A percentile compares a stretch with the other conserved stretches of the same genome.
phyloP scores from a whole-genome alignment of 2,113 vertebrate species.

The Callipepla squamata region DNA sequence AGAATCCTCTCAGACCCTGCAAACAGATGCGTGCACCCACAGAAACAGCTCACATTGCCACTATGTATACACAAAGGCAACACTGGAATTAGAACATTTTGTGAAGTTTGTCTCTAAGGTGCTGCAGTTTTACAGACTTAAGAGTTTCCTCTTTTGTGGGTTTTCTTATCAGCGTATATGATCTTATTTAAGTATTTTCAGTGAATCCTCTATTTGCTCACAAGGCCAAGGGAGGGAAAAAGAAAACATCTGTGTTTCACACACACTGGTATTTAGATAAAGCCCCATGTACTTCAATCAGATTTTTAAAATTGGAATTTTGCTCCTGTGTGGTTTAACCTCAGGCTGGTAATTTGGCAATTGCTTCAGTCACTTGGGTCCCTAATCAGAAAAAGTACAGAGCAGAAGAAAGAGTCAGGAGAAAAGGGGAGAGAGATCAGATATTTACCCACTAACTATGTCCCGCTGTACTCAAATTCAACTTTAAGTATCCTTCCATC shows the following conservation, averaged over 20 bases:
- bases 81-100: background rate
- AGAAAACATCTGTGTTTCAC: background rate
- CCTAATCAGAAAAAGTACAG: slow-evolving; percentile 11
- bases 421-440: background rate
- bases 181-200: slow-evolving; percentile 8
- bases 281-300: slow-evolving; percentile 6
- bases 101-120: background rate
- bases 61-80: no score
- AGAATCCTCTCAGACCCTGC: background rate
- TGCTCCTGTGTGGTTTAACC: slow-evolving; percentile 40
- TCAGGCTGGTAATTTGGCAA: slow-evolving; percentile 9
- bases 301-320: slow-evolving; percentile 58
- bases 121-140: background rate
- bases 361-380: slow-evolving; percentile 14
- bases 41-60: background rate
- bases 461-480: slow-evolving; percentile 6
- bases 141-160: background rate
- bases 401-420: background rate
- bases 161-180: background rate
- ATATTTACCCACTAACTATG: slow-evolving; percentile 32
- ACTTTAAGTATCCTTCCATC: slow-evolving; percentile 26
- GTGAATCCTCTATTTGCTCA: background rate
- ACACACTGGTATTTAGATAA: slow-evolving; percentile 16
- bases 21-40: background rate
- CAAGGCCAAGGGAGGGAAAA: background rate